Evolutionary conservation across 1,140 invertebrate species (phyloP), one percentile per base, ranked within the genome.

Genomic region (Listronotus oregonensis): DNA sequence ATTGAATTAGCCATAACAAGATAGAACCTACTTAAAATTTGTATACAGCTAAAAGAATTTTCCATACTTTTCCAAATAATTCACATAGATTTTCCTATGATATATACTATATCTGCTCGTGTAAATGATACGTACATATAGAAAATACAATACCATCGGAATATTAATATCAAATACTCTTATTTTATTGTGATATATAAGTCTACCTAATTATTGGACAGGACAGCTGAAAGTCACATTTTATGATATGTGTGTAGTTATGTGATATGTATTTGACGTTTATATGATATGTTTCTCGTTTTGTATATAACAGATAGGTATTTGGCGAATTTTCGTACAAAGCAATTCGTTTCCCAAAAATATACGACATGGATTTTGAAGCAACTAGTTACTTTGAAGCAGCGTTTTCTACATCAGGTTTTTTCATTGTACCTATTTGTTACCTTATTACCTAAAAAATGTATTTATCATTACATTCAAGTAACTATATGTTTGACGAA

Each of bases 161-260:
- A 68, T 69, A 71, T 72, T 37, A 61, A 60, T 73, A 68, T 69
- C 69, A 70, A 71, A 68, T 60, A 70, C 52, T 52, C 46, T 66
- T 70, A 47, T 61, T 65, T 55, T 61, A 55, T 56, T 52, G 43
- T 57, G 69, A 40, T 54, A 66, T 71, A 61, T 59, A 67, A 43
- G 67, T 68, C 68, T 72, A 72, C 56, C 56, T 73, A 70, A 66
- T 73, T 76, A 76, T 75, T 75, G 75, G 75, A 77, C 75, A 76
- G 70, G 69, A 77, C 74, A 76, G 73, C 73, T 73, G 68, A 75
- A 50, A 75, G 74, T 74, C 74, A 74, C 73, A 73, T 70, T 67
- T 27, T 66, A 73, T 72, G 73, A 75, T 74, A 76, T 75, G 73
- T 75, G 68, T 70, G 71, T 69, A 65, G 69, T 71, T 65, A 43